Conservation (phyloP, 2,888 invertebrate genomes). For the Melieria crassipennis region DNA sequence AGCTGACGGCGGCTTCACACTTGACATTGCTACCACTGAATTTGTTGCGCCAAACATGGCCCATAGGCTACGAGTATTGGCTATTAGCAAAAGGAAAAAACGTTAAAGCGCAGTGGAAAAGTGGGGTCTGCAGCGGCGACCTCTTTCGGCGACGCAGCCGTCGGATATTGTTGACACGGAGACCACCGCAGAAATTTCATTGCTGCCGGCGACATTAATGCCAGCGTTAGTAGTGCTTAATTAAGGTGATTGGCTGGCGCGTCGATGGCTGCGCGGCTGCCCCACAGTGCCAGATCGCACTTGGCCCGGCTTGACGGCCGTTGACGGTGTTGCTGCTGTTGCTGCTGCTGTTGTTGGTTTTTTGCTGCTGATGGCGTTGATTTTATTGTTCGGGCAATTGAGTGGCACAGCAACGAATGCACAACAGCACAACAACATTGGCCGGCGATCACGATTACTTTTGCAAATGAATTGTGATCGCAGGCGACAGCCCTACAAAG, state of each 20-base stretch:
- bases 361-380: not conserved
- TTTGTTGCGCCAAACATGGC: constrained; percentile 38
- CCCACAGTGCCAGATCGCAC: constrained; percentile 1
- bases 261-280: constrained; percentile 13
- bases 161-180: constrained; percentile 61
- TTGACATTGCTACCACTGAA: constrained; percentile 25
- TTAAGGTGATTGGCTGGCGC: constrained; percentile 46
- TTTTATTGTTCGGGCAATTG: constrained; percentile 21
- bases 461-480: not conserved
- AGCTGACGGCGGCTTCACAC: constrained; percentile 20
- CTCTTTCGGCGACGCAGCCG: constrained; percentile 34
- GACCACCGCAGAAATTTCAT: constrained; percentile 47
- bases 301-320: constrained; percentile 1
- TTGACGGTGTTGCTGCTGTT: constrained; percentile 9
- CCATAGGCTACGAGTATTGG: not conserved
- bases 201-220: constrained; percentile 37
- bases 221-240: constrained; percentile 41
- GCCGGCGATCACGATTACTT: not conserved
- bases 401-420: not conserved
- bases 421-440: not conserved
- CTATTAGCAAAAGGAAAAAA: constrained; percentile 11
- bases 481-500: no score
- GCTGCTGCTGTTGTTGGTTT: constrained; percentile 30
- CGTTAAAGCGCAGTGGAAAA: not conserved
- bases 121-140: constrained; percentile 17